Conservation (phyloP, 1,140 invertebrate genomes). For the Brachionus rotundiformis region DNA sequence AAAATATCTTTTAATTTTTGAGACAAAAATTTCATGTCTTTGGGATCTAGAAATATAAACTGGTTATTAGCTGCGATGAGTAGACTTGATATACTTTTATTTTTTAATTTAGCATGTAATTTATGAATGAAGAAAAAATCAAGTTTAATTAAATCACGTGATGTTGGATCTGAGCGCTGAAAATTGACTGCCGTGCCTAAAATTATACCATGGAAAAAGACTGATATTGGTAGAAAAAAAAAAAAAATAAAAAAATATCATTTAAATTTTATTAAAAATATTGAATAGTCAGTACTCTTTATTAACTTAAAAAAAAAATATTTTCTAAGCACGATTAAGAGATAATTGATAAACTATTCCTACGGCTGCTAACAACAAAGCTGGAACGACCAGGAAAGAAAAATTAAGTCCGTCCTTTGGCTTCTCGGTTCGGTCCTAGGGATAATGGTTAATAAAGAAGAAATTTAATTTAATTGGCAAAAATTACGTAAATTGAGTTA, state of each 20-base stretch:
- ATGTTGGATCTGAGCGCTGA: background rate
- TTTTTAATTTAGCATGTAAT: background rate
- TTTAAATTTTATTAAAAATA: background rate
- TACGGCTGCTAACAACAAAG: background rate
- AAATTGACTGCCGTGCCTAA: background rate
- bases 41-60: background rate
- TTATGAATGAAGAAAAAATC: background rate
- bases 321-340: slow-evolving; percentile 27
- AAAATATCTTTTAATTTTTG: slow-evolving; percentile 10
- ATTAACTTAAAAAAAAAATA: background rate
- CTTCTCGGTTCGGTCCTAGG: background rate
- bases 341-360: slow-evolving; percentile 39
- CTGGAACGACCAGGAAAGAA: slow-evolving; percentile 24
- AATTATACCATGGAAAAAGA: background rate
- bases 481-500: background rate
- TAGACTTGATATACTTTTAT: background rate
- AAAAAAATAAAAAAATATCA: background rate
- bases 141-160: background rate
- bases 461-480: too few relatives aligned
- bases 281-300: background rate
- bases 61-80: background rate
- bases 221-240: background rate
- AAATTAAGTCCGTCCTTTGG: background rate
- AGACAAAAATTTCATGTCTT: slow-evolving; percentile 21
- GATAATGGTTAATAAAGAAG: too few relatives aligned